phyloP scores from a whole-genome alignment of 2,797 vertebrate genomes.

The Fistularia tabacaria region DNA sequence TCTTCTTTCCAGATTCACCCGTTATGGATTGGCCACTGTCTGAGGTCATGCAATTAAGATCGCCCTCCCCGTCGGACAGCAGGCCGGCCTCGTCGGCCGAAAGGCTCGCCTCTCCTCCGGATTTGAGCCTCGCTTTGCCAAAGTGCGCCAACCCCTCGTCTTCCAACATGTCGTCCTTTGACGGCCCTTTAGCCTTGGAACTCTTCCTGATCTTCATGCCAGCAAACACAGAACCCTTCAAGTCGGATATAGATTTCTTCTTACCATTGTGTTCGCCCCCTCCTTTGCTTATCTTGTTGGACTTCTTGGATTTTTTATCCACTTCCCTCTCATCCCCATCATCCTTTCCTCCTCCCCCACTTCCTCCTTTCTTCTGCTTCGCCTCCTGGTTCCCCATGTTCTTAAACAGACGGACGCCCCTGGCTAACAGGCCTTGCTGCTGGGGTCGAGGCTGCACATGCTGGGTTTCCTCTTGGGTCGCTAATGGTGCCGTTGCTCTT shows the following conservation, averaged over 20 bases:
- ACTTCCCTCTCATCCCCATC: slow-evolving; percentile 72
- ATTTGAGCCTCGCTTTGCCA: slow-evolving; percentile 69
- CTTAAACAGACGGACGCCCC: slow-evolving; percentile 65
- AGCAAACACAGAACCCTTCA: slow-evolving; percentile 86
- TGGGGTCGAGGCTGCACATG: slow-evolving; percentile 63
- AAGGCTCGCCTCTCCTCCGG: slow-evolving; percentile 72
- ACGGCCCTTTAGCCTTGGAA: slow-evolving; percentile 77
- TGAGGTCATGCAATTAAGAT: slow-evolving; percentile 60
- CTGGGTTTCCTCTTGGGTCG: slow-evolving; percentile 37
- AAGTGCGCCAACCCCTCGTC: slow-evolving; percentile 59
- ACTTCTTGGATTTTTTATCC: slow-evolving; percentile 85
- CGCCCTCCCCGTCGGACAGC: slow-evolving; percentile 77
- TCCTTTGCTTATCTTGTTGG: slow-evolving; percentile 74
- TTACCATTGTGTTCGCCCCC: slow-evolving; percentile 63
- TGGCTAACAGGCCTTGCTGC: slow-evolving; percentile 79
- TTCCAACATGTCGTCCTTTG: slow-evolving; percentile 81
- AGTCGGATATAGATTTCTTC: slow-evolving; percentile 85
- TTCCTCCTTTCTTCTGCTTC: slow-evolving; percentile 84
- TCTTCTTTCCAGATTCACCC: slow-evolving; percentile 76
- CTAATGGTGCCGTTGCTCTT: slow-evolving; percentile 28
- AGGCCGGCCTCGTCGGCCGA: slow-evolving; percentile 73
- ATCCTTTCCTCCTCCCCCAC: slow-evolving; percentile 70
- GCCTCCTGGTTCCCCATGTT: slow-evolving; percentile 95
- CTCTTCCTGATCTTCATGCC: slow-evolving; percentile 89
- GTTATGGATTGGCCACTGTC: slow-evolving; percentile 63